Evolutionary conservation across 64 coral and sea anemone genomes (phyloP).

Genomic region (Montipora capricornis): DNA sequence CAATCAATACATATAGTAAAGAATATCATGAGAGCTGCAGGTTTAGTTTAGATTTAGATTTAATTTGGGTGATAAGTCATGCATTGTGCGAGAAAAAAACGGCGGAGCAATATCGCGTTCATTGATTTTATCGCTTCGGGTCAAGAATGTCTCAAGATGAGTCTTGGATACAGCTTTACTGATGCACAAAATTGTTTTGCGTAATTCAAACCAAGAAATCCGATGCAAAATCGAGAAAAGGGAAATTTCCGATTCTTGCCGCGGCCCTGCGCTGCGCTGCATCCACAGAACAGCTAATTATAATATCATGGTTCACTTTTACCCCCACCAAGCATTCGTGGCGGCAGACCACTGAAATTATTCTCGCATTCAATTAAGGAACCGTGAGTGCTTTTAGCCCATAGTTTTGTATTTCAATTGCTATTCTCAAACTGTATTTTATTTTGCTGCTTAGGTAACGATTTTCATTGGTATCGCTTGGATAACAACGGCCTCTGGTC

Average conservation of each 20-base stretch:
- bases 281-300: too few species aligned
- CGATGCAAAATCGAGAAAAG: too few species aligned
- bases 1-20: not conserved
- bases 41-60: not conserved
- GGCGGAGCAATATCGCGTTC: too few species aligned
- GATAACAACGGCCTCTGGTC: conserved; percentile 4
- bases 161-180: too few species aligned
- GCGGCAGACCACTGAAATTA: not conserved
- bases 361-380: not conserved
- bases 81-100: not conserved
- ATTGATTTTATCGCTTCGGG: too few species aligned
- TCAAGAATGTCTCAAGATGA: too few species aligned
- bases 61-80: not conserved
- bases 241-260: too few species aligned
- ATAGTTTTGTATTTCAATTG: not conserved
- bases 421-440: not conserved
- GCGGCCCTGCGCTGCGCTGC: too few species aligned
- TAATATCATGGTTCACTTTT: not conserved
- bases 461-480: conserved; percentile 48
- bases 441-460: not conserved
- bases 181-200: too few species aligned
- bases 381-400: not conserved
- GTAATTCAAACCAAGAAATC: too few species aligned
- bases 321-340: not conserved
- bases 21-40: not conserved